These are phyloP conservation scores for Luperina nickerlii DNA, from an alignment of 2,888 invertebrate species.

Conservation along the genomic window DNA sequence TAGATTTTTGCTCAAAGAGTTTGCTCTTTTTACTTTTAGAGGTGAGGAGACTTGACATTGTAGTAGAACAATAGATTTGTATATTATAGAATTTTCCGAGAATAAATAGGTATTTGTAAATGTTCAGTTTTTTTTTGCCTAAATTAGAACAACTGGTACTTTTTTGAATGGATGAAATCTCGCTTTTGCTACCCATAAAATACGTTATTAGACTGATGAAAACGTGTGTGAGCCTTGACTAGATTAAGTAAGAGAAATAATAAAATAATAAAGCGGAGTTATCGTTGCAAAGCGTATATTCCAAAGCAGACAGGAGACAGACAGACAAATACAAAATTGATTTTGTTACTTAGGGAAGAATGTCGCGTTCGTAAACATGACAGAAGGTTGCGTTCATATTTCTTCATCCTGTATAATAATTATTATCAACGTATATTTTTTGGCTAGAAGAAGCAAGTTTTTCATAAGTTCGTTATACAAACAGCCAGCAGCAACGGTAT, in stretches of 20 bases:
- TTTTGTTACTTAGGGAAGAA: neutral
- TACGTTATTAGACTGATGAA: too few species aligned
- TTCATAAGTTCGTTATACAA: neutral
- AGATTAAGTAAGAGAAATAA: neutral
- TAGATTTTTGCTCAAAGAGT: slow-evolving; percentile 5
- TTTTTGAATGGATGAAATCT: neutral
- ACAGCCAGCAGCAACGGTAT: neutral
- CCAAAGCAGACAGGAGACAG: neutral
- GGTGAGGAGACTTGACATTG: neutral
- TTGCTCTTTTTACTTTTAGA: slow-evolving; percentile 20
- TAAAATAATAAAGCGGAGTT: too few species aligned
- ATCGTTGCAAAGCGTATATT: too few species aligned
- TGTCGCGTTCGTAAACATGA: neutral
- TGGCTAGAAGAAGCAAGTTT: neutral
- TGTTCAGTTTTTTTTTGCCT: too few species aligned
- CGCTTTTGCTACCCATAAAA: too few species aligned
- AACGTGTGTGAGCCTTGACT: neutral
- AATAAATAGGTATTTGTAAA: neutral
- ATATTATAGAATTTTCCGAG: neutral
- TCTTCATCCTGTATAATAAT: neutral
- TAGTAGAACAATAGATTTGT: slow-evolving; percentile 24
- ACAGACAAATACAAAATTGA: neutral
- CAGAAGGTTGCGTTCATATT: neutral
- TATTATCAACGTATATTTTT: neutral
- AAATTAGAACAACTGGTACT: neutral